Evolutionary conservation across 2,797 vertebrate species (phyloP).

Genomic region (Pelobates cultripes): DNA sequence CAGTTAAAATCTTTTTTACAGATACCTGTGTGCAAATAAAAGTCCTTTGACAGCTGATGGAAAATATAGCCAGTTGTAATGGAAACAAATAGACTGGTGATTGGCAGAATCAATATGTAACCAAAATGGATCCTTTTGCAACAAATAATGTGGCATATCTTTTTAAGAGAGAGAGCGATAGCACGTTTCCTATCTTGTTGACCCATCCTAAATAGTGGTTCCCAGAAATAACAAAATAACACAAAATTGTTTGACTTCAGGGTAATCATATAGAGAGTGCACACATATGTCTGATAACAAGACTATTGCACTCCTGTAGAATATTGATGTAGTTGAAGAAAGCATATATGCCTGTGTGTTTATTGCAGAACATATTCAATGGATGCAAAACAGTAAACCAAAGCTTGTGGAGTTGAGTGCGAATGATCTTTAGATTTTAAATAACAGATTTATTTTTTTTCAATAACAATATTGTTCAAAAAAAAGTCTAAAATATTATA

Average conservation of each 20-base stretch:
- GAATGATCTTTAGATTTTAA: no score
- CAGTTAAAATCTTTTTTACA: constrained; percentile 1
- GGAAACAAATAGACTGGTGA: constrained; percentile 15
- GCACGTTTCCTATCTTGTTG: not conserved
- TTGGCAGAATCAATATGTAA: constrained; percentile 1
- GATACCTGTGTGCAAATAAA: constrained; percentile 19
- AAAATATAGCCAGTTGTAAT: constrained; percentile 13
- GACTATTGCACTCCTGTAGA: not conserved
- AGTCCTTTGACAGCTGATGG: constrained; percentile 14
- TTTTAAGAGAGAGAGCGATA: not conserved
- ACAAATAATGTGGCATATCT: constrained; percentile 7
- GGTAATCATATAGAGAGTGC: not conserved
- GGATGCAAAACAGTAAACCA: no score
- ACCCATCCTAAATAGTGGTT: not conserved
- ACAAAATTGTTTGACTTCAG: not conserved
- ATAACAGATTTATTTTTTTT: no score
- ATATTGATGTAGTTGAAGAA: not conserved
- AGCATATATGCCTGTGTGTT: no score
- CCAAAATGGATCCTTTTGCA: constrained; percentile 2
- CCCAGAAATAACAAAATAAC: not conserved
- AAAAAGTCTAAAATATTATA: no score
- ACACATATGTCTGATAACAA: not conserved
- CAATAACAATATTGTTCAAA: no score
- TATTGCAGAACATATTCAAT: no score
- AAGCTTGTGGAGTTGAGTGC: no score